Conservation (phyloP, 2,797 vertebrate species). For the Monodelphis domestica region DNA sequence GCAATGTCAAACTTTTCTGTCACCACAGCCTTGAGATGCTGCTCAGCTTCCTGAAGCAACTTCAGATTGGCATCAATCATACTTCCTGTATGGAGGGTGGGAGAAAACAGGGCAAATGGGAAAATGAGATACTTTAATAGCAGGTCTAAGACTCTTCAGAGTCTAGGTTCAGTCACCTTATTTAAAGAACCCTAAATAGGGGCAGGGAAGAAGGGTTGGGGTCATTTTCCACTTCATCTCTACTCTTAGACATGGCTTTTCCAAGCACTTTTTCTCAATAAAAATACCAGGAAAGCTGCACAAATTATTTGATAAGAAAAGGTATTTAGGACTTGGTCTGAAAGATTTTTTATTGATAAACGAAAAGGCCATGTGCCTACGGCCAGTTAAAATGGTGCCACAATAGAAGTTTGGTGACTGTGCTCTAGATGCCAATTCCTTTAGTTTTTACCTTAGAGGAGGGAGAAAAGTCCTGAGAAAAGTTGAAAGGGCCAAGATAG, state of each 20-base stretch:
- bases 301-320: neutral
- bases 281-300: neutral
- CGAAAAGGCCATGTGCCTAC: neutral
- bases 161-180: neutral
- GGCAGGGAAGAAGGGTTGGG: neutral
- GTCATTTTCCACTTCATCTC: neutral
- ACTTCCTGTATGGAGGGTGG: conserved; percentile 86
- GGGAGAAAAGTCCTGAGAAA: conserved; percentile 14
- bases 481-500: neutral
- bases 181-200: neutral
- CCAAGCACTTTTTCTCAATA: neutral
- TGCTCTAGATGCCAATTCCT: neutral
- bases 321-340: neutral
- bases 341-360: neutral
- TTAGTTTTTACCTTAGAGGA: neutral
- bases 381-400: neutral
- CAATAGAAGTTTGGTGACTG: neutral
- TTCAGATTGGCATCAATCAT: conserved; percentile 95
- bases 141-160: conserved; percentile 19
- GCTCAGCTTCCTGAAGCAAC: conserved; percentile 96
- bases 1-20: conserved; percentile 93
- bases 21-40: conserved; percentile 94
- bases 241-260: neutral
- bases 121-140: neutral
- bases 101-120: conserved; percentile 26